Evolutionary conservation across 2,888 invertebrate genomes (phyloP).

Genomic region (Dendrolimus pini): DNA sequence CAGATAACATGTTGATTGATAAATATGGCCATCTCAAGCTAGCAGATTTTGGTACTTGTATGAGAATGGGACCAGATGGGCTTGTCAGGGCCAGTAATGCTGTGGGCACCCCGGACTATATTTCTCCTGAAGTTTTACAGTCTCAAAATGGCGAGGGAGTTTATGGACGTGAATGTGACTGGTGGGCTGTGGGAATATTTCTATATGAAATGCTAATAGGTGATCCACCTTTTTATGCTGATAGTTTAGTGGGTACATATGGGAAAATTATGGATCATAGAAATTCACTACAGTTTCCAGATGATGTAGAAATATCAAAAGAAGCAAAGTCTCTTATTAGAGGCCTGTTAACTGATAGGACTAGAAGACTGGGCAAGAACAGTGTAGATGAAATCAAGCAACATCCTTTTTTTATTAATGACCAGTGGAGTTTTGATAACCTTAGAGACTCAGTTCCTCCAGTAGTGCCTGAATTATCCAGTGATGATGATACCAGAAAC

Average conservation of each 20-base stretch:
- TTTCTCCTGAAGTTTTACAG: conserved; percentile 98
- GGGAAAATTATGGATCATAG: conserved; percentile 99
- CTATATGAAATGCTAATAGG: conserved; percentile 99
- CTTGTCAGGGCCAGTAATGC: conserved; percentile 97
- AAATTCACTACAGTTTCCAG: conserved; percentile 95
- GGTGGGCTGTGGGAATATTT: conserved; percentile 99
- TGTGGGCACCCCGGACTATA: conserved; percentile 99
- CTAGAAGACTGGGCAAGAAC: conserved; percentile 90
- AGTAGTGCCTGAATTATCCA: conserved; percentile 95
- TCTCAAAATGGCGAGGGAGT: conserved; percentile 97
- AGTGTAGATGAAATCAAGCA: conserved; percentile 96
- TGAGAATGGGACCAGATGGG: conserved; percentile 98
- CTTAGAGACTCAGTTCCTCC: conserved; percentile 96
- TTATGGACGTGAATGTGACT: conserved; percentile 98
- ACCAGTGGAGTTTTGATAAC: conserved; percentile 98
- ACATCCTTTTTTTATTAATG: conserved; percentile 97
- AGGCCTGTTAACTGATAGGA: conserved; percentile 95
- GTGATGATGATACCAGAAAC: conserved; percentile 98
- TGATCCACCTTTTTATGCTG: conserved; percentile 99
- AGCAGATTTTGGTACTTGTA: conserved; percentile 99
- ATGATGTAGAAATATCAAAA: conserved; percentile 94
- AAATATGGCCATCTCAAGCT: conserved; percentile 96
- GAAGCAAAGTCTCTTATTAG: conserved; percentile 93
- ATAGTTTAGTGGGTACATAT: conserved; percentile 98
- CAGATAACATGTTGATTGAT: conserved; percentile 98